These are phyloP conservation scores for Poecilia gillii DNA, from an alignment of 2,797 vertebrate species.

Conservation along the genomic window DNA sequence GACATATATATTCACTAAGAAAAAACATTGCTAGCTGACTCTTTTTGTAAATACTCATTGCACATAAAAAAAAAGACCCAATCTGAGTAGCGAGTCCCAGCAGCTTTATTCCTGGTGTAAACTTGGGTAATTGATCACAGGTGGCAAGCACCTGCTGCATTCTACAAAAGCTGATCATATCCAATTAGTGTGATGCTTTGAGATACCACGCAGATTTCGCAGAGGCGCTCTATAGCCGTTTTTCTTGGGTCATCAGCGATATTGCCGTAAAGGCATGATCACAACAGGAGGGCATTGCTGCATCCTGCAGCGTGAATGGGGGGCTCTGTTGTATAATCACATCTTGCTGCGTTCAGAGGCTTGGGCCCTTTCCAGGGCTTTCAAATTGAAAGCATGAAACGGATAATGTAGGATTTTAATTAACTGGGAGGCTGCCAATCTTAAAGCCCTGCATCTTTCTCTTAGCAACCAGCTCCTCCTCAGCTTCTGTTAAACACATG, in stretches of 20 bases:
- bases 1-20: conserved; percentile 68
- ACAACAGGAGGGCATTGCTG: conserved; percentile 61
- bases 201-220: conserved; percentile 44
- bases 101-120: conserved; percentile 14
- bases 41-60: conserved; percentile 54
- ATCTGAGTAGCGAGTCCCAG: conserved; percentile 15
- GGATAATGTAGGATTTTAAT: conserved; percentile 81
- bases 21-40: conserved; percentile 61
- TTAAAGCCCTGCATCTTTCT: conserved; percentile 73
- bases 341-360: conserved; percentile 65
- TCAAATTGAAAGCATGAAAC: conserved; percentile 81
- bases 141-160: conserved; percentile 63
- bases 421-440: conserved; percentile 70
- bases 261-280: conserved; percentile 36
- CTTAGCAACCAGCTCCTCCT: conserved; percentile 77
- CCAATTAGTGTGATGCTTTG: conserved; percentile 58
- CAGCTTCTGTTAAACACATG: conserved; percentile 66
- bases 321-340: conserved; percentile 60
- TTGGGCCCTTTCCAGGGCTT: conserved; percentile 70
- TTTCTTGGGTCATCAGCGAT: conserved; percentile 42
- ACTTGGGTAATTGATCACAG: conserved; percentile 53
- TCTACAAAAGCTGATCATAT: conserved; percentile 48
- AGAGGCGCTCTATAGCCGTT: conserved; percentile 15
- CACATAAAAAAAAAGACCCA: conserved; percentile 35
- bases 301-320: conserved; percentile 44